Evolutionary conservation across 2,113 vertebrate species (phyloP), one percentile per base, ranked within the genome.

Genomic region (Thalassarche chlororhynchos): DNA sequence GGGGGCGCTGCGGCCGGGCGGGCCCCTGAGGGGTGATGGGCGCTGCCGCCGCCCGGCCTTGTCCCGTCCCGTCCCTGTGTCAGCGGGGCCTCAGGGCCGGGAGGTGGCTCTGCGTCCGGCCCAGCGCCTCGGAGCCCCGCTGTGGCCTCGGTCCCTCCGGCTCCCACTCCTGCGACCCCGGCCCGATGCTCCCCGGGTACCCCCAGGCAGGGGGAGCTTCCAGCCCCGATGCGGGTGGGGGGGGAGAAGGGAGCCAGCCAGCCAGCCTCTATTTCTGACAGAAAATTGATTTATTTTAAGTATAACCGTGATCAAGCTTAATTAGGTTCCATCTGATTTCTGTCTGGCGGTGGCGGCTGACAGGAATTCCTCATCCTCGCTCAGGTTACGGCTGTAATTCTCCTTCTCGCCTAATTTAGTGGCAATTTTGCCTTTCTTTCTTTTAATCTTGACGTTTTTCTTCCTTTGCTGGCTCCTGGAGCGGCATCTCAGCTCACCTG

Each of bases 321-420:
- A 44, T 26, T 15, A 46, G 29, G 16, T 16, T n/a, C 26, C 16
- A 13, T 10, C 31, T 28, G 24, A 7, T n/a, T 31, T 12, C 12
- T 9, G 12, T 14, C 68, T 18, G 46, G 46, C 5, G 4, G 55
- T 10, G 20, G 36, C 5, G 2, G 21, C 40, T 55, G 82, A 31
- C 25, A 7, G 34, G 28, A 38, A 10, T 17, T 13, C 21, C 32
- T 36, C 47, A 9, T 17, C 20, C 47, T 15, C 4, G 3, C 26
- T 16, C 34, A 5, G 38, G 58, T 38, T 31, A 7, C 3, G 14
- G 26, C 69, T 5, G 38, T 19, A 13, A 14, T 14, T n/a, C 24
- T 10, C 5, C 11, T 14, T 15, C 42, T 42, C 12, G 16, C 36
- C 10, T 6, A 2, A 5, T 54, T 13, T 13, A 21, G 6, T 1